These are phyloP conservation scores for Chirona hameri DNA, from an alignment of 2,888 invertebrate species.

Conservation along the genomic window DNA sequence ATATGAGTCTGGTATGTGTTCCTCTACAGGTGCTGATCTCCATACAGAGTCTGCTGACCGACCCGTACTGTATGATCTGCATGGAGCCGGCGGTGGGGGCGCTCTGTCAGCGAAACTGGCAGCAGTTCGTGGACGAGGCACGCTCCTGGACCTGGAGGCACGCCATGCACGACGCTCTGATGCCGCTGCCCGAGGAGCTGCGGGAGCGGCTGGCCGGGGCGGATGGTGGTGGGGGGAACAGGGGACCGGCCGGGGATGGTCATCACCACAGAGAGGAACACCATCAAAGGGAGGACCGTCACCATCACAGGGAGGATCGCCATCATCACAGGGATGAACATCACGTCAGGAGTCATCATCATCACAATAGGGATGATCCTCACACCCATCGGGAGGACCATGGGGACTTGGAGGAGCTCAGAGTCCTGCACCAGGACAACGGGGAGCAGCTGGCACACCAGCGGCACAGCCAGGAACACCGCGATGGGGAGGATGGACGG, in stretches of 20 bases:
- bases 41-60: constrained; percentile 81
- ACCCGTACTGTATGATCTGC: constrained; percentile 84
- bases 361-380: constrained; percentile 13
- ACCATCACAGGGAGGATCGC: background rate
- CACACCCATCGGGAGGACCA: too few species aligned
- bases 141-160: constrained; percentile 86
- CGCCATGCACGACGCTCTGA: constrained; percentile 70
- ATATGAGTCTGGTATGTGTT: too few species aligned
- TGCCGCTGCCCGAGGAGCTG: constrained; percentile 29
- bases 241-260: background rate
- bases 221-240: background rate
- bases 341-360: background rate
- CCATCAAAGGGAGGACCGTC: background rate
- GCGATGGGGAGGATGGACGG: too few species aligned
- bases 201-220: constrained; percentile 27
- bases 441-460: background rate
- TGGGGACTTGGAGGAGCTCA: too few species aligned
- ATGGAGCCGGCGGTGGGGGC: constrained; percentile 83
- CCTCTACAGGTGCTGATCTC: constrained; percentile 78
- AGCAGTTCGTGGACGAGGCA: constrained; percentile 74
- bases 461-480: background rate
- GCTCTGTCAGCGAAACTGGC: constrained; percentile 68
- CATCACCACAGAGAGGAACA: background rate
- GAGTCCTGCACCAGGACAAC: too few species aligned
- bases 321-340: background rate